These are phyloP conservation scores for Pipistrellus kuhlii DNA, from an alignment of 2,797 vertebrate species.

Conservation along the genomic window DNA sequence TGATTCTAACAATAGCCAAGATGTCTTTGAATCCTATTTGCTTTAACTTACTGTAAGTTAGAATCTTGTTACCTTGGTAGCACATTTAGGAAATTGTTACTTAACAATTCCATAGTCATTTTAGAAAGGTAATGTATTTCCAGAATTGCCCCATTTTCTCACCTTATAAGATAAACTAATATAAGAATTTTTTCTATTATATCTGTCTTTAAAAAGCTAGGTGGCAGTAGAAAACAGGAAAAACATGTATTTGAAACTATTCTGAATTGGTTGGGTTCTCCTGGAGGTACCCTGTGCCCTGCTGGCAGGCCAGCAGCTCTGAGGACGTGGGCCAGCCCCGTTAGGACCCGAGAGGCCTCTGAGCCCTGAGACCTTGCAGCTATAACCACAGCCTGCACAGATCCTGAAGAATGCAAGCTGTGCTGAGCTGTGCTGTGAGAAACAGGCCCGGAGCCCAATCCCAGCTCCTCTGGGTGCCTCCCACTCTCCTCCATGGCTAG, in stretches of 20 bases:
- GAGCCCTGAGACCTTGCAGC: not conserved
- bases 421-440: not conserved
- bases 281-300: too few relatives aligned
- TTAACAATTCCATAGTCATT: constrained; percentile 25
- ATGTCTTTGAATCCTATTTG: constrained; percentile 21
- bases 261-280: constrained; percentile 14
- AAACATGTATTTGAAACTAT: not conserved
- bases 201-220: not conserved
- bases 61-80: constrained; percentile 40
- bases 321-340: not conserved
- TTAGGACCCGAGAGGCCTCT: not conserved
- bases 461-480: not conserved
- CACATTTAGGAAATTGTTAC: constrained; percentile 50
- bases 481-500: not conserved
- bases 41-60: constrained; percentile 32
- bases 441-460: not conserved
- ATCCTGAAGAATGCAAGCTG: fast-evolving
- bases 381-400: not conserved
- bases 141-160: constrained; percentile 63
- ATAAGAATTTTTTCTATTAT: constrained; percentile 28
- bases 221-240: not conserved
- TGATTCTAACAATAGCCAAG: constrained; percentile 23
- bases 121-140: constrained; percentile 27
- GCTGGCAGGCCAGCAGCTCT: not conserved
- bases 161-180: not conserved